phyloP scores from a whole-genome alignment of 2,888 invertebrate species.

The Erebia palarica region DNA sequence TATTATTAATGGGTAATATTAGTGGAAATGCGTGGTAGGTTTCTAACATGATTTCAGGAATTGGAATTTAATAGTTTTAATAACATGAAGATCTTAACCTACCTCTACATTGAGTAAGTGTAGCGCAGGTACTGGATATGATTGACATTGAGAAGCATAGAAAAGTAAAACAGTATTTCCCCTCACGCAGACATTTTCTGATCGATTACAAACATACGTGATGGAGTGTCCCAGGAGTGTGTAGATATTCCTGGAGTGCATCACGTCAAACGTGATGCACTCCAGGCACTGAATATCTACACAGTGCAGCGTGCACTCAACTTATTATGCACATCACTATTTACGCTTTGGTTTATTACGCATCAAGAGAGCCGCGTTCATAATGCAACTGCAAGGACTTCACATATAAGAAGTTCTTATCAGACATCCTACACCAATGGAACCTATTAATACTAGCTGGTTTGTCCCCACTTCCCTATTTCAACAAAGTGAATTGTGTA shows the following conservation, averaged over 20 bases:
- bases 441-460: too few relatives aligned
- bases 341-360: neutral
- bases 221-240: too few relatives aligned
- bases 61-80: too few relatives aligned
- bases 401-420: neutral
- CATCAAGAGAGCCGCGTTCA: neutral
- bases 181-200: neutral
- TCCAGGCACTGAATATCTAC: neutral
- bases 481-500: too few relatives aligned
- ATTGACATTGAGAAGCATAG: neutral
- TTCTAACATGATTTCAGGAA: too few relatives aligned
- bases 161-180: neutral
- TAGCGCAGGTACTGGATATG: neutral
- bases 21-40: too few relatives aligned
- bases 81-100: neutral
- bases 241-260: too few relatives aligned
- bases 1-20: too few relatives aligned
- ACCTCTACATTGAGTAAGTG: neutral
- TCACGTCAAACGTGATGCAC: neutral
- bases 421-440: too few relatives aligned
- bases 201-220: conserved; percentile 5
- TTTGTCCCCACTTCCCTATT: too few relatives aligned
- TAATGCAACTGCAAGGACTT: neutral
- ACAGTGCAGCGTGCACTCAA: neutral
- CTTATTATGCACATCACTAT: conserved; percentile 8